phyloP scores from a whole-genome alignment of 2,113 vertebrate genomes.

The Myotis davidii region DNA sequence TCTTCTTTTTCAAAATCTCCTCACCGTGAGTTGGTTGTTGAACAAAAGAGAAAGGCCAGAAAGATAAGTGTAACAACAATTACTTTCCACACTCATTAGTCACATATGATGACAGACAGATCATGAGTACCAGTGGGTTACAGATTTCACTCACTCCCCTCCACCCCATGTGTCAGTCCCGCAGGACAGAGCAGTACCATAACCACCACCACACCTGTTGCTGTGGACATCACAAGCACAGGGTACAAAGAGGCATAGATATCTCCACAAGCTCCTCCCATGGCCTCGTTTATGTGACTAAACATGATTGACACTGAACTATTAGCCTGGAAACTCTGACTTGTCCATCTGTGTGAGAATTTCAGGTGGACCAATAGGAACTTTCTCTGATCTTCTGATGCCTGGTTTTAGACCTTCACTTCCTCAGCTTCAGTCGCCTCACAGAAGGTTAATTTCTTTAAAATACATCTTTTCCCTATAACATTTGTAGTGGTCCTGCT shows the following conservation, averaged over 20 bases:
- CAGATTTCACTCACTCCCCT: rapidly evolving
- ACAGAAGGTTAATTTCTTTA: neutral
- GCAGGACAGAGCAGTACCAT: neutral
- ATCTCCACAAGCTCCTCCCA: rapidly evolving
- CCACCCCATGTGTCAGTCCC: neutral
- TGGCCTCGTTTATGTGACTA: neutral
- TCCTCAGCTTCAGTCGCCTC: neutral
- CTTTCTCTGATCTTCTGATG: neutral
- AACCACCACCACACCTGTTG: rapidly evolving
- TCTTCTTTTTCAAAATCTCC: neutral
- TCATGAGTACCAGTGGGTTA: too few relatives aligned
- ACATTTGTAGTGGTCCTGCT: neutral
- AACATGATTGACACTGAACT: too few relatives aligned
- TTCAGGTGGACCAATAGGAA: neutral
- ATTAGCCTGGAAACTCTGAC: neutral
- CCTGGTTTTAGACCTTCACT: neutral
- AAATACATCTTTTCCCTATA: neutral
- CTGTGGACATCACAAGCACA: too few relatives aligned
- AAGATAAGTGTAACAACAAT: neutral
- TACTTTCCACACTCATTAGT: neutral
- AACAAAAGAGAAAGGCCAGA: neutral
- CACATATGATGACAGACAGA: too few relatives aligned
- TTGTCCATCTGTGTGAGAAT: neutral
- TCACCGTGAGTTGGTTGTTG: neutral
- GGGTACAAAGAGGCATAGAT: too few relatives aligned